Evolutionary conservation across 1,140 invertebrate species (phyloP).

Genomic region (Aphis gossypii): DNA sequence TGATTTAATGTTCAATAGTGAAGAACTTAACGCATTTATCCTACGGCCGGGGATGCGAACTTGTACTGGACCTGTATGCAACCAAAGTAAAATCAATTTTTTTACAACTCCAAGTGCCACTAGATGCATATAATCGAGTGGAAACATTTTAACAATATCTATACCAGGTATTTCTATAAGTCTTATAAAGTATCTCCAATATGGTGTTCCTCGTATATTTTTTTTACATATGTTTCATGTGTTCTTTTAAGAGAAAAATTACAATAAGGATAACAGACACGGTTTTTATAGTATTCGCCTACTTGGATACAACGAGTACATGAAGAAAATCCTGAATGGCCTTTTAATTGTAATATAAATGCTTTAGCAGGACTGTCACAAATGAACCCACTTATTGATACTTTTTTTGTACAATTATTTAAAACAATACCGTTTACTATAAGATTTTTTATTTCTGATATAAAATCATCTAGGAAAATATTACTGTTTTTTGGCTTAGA

Average conservation of each 20-base stretch:
- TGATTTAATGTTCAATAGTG: too few relatives aligned
- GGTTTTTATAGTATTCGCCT: too few relatives aligned
- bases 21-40: too few relatives aligned
- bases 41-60: too few relatives aligned
- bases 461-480: background rate
- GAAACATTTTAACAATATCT: constrained; percentile 5
- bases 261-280: too few relatives aligned
- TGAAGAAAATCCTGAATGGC: too few relatives aligned
- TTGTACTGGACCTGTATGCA: too few relatives aligned
- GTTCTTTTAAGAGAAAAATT: background rate
- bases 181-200: background rate
- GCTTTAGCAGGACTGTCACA: too few relatives aligned
- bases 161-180: background rate
- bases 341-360: too few relatives aligned
- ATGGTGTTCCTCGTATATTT: background rate
- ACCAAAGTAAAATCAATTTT: too few relatives aligned
- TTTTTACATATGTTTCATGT: background rate
- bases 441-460: background rate
- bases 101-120: background rate
- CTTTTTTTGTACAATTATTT: background rate
- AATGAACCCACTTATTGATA: too few relatives aligned
- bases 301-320: too few relatives aligned
- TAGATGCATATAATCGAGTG: constrained; percentile 21
- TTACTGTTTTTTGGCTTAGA: background rate
- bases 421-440: background rate